Evolutionary conservation across 2,888 invertebrate genomes (phyloP).

Genomic region (Drosophila nigritarsus): DNA sequence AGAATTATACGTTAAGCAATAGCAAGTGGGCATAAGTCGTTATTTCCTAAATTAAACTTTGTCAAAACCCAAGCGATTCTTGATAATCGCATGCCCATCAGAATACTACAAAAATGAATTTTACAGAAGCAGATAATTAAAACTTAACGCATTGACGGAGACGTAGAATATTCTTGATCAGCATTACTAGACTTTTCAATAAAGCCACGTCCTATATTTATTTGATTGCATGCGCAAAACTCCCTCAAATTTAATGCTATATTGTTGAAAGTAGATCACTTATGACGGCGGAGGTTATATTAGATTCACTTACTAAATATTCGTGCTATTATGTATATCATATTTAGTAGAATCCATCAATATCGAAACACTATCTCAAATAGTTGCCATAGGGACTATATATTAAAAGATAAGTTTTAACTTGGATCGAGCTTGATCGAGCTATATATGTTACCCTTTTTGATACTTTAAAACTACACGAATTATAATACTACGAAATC

Average conservation of each 20-base stretch:
- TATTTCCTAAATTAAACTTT: neutral
- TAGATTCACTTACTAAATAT: neutral
- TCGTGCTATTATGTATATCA: accelerated
- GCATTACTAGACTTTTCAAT: neutral
- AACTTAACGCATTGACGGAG: neutral
- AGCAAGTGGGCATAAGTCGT: neutral
- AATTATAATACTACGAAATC: no score
- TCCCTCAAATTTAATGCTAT: neutral
- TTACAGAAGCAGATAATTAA: neutral
- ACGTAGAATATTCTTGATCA: no score
- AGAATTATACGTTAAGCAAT: neutral
- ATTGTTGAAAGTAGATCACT: no score
- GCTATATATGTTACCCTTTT: no score
- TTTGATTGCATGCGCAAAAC: no score
- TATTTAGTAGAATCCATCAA: neutral
- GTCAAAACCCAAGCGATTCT: neutral
- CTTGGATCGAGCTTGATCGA: neutral
- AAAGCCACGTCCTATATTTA: neutral
- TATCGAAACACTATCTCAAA: neutral
- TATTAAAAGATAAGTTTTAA: neutral
- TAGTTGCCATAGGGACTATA: neutral
- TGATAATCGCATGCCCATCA: neutral
- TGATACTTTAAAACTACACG: no score
- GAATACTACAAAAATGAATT: neutral
- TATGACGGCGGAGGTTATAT: neutral